Conservation (phyloP, 2,888 invertebrate species). For the Cistogaster globosa region DNA sequence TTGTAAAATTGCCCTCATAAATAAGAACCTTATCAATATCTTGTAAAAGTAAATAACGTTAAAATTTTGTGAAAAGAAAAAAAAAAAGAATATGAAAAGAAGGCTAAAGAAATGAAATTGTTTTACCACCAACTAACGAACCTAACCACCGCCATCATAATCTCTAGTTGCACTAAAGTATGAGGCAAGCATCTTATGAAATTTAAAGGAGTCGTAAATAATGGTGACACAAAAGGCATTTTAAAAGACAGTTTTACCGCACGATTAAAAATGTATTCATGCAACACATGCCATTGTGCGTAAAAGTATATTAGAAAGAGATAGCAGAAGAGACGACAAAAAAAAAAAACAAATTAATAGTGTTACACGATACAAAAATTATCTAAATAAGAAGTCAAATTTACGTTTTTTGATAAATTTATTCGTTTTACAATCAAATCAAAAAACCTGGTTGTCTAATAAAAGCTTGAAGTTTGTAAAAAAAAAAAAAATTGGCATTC, state of each 20-base stretch:
- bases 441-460: too few species aligned
- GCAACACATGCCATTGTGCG: slow-evolving; percentile 28
- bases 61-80: slow-evolving; percentile 46
- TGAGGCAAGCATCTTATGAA: slow-evolving; percentile 54
- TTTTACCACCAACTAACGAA: slow-evolving; percentile 61
- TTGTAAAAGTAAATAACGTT: slow-evolving; percentile 59
- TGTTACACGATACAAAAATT: too few species aligned
- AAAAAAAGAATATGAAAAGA: slow-evolving; percentile 11
- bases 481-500: too few species aligned
- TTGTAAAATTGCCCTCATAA: slow-evolving; percentile 66
- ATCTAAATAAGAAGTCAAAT: too few species aligned
- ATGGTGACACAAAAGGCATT: slow-evolving; percentile 58
- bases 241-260: slow-evolving; percentile 63
- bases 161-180: slow-evolving; percentile 47
- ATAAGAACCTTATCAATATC: slow-evolving; percentile 69
- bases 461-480: too few species aligned
- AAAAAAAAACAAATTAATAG: too few species aligned
- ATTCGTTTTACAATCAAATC: too few species aligned
- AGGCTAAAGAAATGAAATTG: slow-evolving; percentile 46
- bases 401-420: too few species aligned
- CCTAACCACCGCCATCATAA: slow-evolving; percentile 33
- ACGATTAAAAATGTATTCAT: slow-evolving; percentile 67
- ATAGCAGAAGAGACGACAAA: too few species aligned
- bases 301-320: slow-evolving; percentile 13
- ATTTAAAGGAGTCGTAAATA: slow-evolving; percentile 69